phyloP scores from a whole-genome alignment of 2,888 invertebrate genomes.

The Lasiommata megera region DNA sequence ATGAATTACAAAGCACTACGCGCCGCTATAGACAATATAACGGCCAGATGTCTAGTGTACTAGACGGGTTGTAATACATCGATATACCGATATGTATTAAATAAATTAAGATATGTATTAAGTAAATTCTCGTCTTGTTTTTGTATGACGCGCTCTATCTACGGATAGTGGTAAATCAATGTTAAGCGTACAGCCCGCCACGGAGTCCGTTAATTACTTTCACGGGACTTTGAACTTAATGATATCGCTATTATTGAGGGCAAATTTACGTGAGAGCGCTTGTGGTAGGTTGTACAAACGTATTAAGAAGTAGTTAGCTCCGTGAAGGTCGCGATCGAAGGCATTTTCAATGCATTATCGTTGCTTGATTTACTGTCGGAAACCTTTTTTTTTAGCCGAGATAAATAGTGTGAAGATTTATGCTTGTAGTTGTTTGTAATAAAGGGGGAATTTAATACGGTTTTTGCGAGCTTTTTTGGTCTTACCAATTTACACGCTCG shows the following conservation, averaged over 20 bases:
- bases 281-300: neutral
- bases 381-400: slow-evolving; percentile 9
- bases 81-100: too few species aligned
- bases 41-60: too few species aligned
- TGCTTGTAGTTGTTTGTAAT: slow-evolving; percentile 5
- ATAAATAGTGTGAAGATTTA: slow-evolving; percentile 22
- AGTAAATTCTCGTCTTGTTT: too few species aligned
- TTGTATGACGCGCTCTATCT: too few species aligned
- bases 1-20: too few species aligned
- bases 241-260: neutral
- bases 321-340: slow-evolving; percentile 25
- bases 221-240: neutral
- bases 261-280: neutral
- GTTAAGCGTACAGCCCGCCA: slow-evolving; percentile 4
- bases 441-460: slow-evolving; percentile 8
- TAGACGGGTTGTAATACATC: too few species aligned
- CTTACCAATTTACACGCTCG: neutral
- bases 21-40: too few species aligned
- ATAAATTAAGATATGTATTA: too few species aligned
- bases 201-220: neutral
- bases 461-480: neutral
- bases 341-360: slow-evolving; percentile 21
- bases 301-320: slow-evolving; percentile 24
- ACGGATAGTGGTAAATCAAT: too few species aligned
- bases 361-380: slow-evolving; percentile 19